Base-by-base conservation (phyloP, 2,888 invertebrate species). In the Oscheius sp. region DNA sequence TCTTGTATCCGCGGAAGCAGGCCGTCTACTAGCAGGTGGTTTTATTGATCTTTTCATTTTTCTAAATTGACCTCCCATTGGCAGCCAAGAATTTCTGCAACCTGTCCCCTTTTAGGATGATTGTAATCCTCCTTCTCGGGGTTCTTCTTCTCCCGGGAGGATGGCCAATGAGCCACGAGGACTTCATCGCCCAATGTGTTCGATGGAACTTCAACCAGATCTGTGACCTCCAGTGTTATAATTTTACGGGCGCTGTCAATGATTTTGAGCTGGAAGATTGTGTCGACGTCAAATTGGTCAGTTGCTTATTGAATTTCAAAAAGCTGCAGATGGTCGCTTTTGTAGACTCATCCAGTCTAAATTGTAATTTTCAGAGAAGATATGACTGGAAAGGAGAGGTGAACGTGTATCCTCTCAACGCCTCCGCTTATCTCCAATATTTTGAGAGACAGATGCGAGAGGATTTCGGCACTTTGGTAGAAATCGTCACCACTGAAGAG, bases 201-300 rank as follows among this genome's bases (percentile, higher is more conserved):
- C n/a, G 41, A 41, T n/a, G 18, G 43, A 61, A 43, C 21, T 41
- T 7, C 21, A 23, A 61, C 61, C 41, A 41, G n/a, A 41, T 41
- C 16, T 61, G 61, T 43, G 61, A 61, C 23, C 21, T 61, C 2
- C n/a, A 41, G 13, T 61, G 61, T 21, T 61, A 61, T 23, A 61
- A 61, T 43, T 61, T 61, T 43, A 61, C 61, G 16, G 61, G 45
- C 9, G 41, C 43, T 18, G 9, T 45, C n/a, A 45, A 61, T 21
- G 61, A 61, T 12, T 61, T 61, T 21, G 61, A 61, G n/a, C 21
- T 43, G 7, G 29, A 41, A 9, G 61, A 61, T 41, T 61, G 61
- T n/a, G 27, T 12, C 13, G 29, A 58, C 27, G 29, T 29, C 25
- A 12, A 23, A 16, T 16, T 27, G 58, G 58, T 58, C n/a, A 16